phyloP scores from a whole-genome alignment of 2,797 vertebrate genomes.

The Lemur catta region DNA sequence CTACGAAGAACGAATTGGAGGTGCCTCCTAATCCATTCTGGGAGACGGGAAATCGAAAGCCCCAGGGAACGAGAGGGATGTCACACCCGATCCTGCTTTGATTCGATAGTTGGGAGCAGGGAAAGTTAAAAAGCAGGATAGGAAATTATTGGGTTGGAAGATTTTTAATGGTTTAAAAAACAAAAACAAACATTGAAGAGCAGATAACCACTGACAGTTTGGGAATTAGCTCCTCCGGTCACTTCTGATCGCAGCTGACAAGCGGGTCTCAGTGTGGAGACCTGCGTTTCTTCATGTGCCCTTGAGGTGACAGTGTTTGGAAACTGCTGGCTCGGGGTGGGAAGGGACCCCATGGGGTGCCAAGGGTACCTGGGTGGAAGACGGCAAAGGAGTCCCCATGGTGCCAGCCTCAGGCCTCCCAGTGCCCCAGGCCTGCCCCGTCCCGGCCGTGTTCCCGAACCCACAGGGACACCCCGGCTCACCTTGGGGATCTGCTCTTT shows the following conservation, averaged over 20 bases:
- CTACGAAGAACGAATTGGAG: no score
- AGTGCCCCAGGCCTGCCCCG: not conserved
- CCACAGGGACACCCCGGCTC: not conserved
- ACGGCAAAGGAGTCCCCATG: not conserved
- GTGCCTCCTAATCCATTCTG: fast-evolving
- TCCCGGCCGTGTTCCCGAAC: not conserved
- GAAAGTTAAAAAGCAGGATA: not conserved
- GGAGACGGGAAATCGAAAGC: not conserved
- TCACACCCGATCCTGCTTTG: not conserved
- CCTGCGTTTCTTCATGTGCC: no score
- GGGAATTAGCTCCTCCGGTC: not conserved
- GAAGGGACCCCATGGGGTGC: not conserved
- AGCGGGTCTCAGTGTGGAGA: not conserved
- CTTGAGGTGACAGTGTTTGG: not conserved
- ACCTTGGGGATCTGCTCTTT: not conserved
- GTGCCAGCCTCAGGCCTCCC: no score
- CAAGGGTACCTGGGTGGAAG: not conserved
- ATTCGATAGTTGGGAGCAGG: not conserved
- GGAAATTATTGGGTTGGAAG: not conserved
- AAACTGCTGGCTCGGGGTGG: not conserved
- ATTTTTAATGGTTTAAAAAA: not conserved
- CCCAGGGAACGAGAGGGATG: no score
- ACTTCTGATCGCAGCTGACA: fast-evolving
- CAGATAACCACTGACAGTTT: not conserved
- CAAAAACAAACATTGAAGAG: not conserved